Evolutionary conservation across 2,797 vertebrate genomes (phyloP).

Genomic region (Zenarchopterus dispar): DNA sequence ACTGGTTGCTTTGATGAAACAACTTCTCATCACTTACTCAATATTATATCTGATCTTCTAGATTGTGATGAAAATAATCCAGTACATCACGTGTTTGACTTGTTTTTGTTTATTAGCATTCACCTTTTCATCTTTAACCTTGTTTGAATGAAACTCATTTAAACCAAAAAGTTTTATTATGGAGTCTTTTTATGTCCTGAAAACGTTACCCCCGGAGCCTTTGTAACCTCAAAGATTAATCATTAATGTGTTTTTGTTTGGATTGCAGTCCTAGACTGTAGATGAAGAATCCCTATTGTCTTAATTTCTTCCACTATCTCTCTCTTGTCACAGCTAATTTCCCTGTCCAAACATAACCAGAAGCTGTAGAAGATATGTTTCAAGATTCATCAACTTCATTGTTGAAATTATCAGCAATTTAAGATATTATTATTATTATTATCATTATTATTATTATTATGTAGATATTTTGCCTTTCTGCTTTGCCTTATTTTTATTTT

Average conservation of each 20-base stretch:
- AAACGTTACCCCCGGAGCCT: too few relatives aligned
- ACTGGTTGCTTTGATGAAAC: too few relatives aligned
- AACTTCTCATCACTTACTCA: too few relatives aligned
- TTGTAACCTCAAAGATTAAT: too few relatives aligned
- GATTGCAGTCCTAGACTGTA: background rate
- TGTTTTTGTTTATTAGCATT: too few relatives aligned
- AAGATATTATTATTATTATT: constrained; percentile 59
- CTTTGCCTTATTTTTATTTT: constrained; percentile 65
- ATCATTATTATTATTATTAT: constrained; percentile 55
- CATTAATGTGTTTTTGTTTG: background rate
- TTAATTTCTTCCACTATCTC: background rate
- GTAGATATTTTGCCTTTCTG: constrained; percentile 68
- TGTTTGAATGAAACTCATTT: too few relatives aligned
- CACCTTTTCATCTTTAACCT: too few relatives aligned
- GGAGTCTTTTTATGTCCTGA: too few relatives aligned
- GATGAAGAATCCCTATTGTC: background rate
- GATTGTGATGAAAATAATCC: too few relatives aligned
- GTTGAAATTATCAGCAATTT: constrained; percentile 45
- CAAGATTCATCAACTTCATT: constrained; percentile 61
- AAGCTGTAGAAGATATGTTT: constrained; percentile 55
- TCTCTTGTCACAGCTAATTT: constrained; percentile 66
- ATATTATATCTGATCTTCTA: too few relatives aligned
- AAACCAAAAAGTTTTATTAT: too few relatives aligned
- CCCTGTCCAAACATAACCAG: constrained; percentile 45
- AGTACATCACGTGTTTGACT: too few relatives aligned